Conservation (phyloP, 2,113 vertebrate genomes). For the Pitta sordida region DNA sequence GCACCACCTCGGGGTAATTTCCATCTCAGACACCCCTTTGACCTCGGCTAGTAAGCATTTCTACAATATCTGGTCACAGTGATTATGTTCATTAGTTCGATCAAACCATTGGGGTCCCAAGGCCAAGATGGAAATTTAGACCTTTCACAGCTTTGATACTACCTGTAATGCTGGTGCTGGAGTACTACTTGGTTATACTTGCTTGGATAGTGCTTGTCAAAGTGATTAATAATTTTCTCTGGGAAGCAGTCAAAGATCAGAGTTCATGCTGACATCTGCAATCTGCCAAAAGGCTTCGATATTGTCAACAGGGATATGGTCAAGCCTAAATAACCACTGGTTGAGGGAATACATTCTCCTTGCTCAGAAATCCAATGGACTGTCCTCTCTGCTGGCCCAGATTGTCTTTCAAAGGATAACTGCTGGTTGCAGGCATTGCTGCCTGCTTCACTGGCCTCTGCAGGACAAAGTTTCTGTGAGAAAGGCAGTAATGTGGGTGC, state of each 20-base stretch:
- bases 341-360: not conserved
- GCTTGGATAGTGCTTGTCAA: not conserved
- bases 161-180: not conserved
- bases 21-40: not conserved
- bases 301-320: not conserved
- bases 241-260: constrained; percentile 23
- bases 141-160: not conserved
- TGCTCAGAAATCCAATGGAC: not conserved
- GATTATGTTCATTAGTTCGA: not conserved
- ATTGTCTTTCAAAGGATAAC: not conserved
- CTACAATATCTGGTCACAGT: not conserved
- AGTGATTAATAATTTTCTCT: constrained; percentile 4
- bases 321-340: not conserved
- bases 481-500: not conserved
- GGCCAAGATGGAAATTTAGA: not conserved
- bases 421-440: not conserved
- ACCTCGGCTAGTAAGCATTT: not conserved
- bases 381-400: not conserved
- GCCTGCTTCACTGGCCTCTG: not conserved
- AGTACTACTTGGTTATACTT: not conserved
- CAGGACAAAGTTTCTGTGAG: not conserved
- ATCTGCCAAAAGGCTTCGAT: not conserved
- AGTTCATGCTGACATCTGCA: not conserved
- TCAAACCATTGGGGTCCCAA: not conserved
- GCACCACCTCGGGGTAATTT: not conserved